Evolutionary conservation across 2,888 invertebrate species (phyloP).

Genomic region (Meiosimyza platycephala): DNA sequence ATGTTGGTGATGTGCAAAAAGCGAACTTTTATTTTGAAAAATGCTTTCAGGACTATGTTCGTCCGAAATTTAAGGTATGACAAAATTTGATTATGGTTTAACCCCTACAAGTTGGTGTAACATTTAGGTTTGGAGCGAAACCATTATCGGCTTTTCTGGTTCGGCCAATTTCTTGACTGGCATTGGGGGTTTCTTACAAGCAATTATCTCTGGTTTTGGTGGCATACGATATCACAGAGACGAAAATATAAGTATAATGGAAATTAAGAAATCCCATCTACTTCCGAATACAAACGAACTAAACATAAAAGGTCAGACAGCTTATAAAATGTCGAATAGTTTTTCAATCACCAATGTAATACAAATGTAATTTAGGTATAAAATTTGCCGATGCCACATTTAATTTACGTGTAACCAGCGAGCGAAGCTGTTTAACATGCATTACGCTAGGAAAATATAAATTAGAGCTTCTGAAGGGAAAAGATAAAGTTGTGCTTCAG

Average conservation of each 20-base stretch:
- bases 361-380: constrained; percentile 47
- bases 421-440: too few relatives aligned
- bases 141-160: constrained; percentile 69
- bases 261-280: constrained; percentile 36
- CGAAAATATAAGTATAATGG: constrained; percentile 38
- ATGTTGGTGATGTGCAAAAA: constrained; percentile 63
- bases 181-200: constrained; percentile 73
- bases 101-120: neutral
- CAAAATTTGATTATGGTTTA: neutral
- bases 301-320: constrained; percentile 43
- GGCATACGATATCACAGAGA: constrained; percentile 68
- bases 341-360: neutral
- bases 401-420: constrained; percentile 37
- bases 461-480: too few relatives aligned
- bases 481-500: too few relatives aligned
- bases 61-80: constrained; percentile 72
- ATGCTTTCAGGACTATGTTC: constrained; percentile 70
- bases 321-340: neutral
- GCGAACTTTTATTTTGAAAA: constrained; percentile 69
- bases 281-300: constrained; percentile 38
- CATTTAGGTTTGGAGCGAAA: constrained; percentile 72
- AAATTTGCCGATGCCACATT: constrained; percentile 54
- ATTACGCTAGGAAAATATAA: too few relatives aligned
- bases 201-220: constrained; percentile 71
- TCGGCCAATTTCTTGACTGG: constrained; percentile 74